A percentile compares a stretch with the other conserved stretches of the same genome.
Conservation (phyloP, 2,888 invertebrate genomes). For the Panorpa germanica region DNA sequence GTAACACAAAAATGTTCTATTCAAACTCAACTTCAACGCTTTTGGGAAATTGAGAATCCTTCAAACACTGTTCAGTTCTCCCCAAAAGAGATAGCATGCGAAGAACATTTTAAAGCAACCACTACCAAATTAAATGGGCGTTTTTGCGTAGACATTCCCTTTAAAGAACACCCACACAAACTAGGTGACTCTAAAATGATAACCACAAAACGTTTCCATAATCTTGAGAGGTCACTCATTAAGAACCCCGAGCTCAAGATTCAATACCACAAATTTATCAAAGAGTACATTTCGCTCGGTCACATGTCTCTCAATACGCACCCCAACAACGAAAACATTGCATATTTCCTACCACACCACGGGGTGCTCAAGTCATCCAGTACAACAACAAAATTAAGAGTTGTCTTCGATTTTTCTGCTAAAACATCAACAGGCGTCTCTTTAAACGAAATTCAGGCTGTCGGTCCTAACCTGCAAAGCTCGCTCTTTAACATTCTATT, state of each 20-base stretch:
- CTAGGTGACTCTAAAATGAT: neutral
- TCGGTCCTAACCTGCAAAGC: constrained; percentile 15
- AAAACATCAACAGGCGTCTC: constrained; percentile 12
- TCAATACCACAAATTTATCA: constrained; percentile 6
- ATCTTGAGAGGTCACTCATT: constrained; percentile 3
- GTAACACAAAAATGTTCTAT: too few species aligned
- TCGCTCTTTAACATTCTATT: constrained; percentile 13
- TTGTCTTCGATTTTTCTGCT: constrained; percentile 11
- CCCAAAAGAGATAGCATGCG: neutral
- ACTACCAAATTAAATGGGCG: neutral
- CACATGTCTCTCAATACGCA: too few species aligned
- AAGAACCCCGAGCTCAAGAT: neutral
- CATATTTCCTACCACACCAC: constrained; percentile 9
- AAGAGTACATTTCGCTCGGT: constrained; percentile 2
- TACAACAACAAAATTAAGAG: constrained; percentile 9
- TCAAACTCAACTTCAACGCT: too few species aligned
- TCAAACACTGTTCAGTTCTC: neutral
- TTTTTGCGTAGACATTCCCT: constrained; percentile 4
- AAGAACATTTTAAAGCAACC: neutral
- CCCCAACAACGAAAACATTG: too few species aligned
- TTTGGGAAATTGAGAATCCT: constrained; percentile 5
- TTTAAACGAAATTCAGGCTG: constrained; percentile 14
- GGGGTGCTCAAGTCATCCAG: constrained; percentile 8
- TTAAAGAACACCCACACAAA: neutral
- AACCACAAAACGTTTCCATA: neutral